Base-by-base conservation (phyloP, 2,888 invertebrate species). In the Rotaria magnacalcarata region DNA sequence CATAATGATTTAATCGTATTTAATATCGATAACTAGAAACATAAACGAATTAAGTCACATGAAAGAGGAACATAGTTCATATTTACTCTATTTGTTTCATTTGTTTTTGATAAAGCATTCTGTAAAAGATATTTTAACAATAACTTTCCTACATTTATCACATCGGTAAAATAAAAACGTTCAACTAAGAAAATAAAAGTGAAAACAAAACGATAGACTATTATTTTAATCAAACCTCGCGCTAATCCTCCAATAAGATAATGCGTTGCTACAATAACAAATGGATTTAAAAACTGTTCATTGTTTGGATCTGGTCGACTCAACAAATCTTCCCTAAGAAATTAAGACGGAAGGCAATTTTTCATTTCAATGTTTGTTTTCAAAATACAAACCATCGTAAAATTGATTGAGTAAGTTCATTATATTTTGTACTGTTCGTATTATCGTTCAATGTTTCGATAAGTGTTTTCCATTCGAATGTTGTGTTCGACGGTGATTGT, bases 41-140 rank as follows among this genome's bases (percentile, higher is more conserved):
- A 43, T 2, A n/a, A 11, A 80, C 1, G 8, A 6, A 19, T 75
- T 4, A 27, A 19, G 10, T 16, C 0, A 67, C 10, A 27, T 7
- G 41, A 74, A 7, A 19, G 7, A 6, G 1, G 8, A 41, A 2
- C 8, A 41, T 21, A 10, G 2, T 67, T 8, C 2, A 43, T 47
- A 43, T 2, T 43, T 80, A 80, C 80, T 43, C 80, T 21, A 80
- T 80, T 80, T 5, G 21, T 47, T n/a, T 80, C 80, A 80, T 24
- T 80, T 24, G 24, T n/a, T 47, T 80, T 80, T n/a, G 80, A 47
- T 47, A 80, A 24, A n/a, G 14, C 2, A 47, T 80, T 43, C 14
- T 80, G 80, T 47, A 80, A n/a, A 14, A 80, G 47, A 80, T 80
- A 80, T 80, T 80, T 80, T n/a, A 80, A 80, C 34, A 80, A 47